Base-by-base conservation (phyloP, 2,888 invertebrate genomes). In the Saturnia japonica region DNA sequence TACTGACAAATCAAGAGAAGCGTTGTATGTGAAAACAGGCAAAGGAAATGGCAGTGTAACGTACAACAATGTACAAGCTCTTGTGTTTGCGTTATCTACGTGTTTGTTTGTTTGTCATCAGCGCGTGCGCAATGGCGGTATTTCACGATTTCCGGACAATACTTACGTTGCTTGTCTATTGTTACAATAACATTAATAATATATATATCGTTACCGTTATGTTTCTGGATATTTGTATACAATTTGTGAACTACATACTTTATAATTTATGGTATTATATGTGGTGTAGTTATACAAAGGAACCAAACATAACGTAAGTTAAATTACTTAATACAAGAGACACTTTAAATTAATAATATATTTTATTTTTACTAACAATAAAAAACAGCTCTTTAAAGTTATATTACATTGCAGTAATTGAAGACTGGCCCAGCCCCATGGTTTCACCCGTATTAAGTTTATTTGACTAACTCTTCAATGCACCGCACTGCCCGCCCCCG, bases 71-170 rank as follows among this genome's bases (percentile, higher is more conserved):
- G 16, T 60, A 60, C 14, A 25, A 9, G 57, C 11, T 14, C 57
- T 25, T 19, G 75, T 78, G 80, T 77, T 76, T 77, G 78, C 73
- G 70, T 70, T 66, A 64, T 69, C 72, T 71, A 72, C 70, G 57
- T 70, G 73, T 77, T 71, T 82, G 81, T 85, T 85, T 84, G 83
- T 84, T 84, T 83, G 84, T 83, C 81, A 70, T 51, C 72, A 81
- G 85, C 84, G 82, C 86, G 85, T 77, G 85, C 82, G 85, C 83
- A 77, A 84, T 84, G 83, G 78, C 85, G 87, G 85, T 84, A 86
- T 86, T 83, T 78, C 75, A 79, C 83, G 54, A 81, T 82, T 86
- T 86, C 86, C 86, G 84, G 83, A 78, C 78, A 77, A 76, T 9
- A 68, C 68, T 57, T 62, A 47, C 66, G 62, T 70, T 64, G 51